Conservation (phyloP, 1,140 invertebrate species). For the Heliothis subflexa region DNA sequence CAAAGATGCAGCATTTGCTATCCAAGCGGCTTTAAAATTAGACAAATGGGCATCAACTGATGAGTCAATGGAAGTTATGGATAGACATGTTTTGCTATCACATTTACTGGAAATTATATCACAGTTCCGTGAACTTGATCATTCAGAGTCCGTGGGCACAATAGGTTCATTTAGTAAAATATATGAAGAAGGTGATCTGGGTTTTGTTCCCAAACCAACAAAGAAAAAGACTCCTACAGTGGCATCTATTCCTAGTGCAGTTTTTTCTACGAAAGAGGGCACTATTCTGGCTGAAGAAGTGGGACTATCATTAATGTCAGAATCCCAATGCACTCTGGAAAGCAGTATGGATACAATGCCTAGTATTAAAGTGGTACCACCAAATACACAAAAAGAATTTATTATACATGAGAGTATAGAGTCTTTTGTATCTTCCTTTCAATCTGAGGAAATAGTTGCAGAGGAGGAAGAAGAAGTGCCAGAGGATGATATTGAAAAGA, state of each 20-base stretch:
- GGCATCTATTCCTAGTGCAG: constrained; percentile 49
- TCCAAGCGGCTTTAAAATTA: constrained; percentile 87
- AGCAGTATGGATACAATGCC: constrained; percentile 76
- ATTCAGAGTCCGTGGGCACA: constrained; percentile 76
- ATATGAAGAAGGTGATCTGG: constrained; percentile 87
- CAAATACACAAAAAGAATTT: constrained; percentile 56
- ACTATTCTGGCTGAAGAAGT: constrained; percentile 53
- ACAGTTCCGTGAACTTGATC: constrained; percentile 74
- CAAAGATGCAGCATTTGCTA: constrained; percentile 86
- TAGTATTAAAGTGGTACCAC: constrained; percentile 71
- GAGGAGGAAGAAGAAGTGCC: constrained; percentile 62
- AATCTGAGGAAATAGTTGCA: constrained; percentile 56
- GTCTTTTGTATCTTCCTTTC: constrained; percentile 72
- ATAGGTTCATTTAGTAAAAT: constrained; percentile 77
- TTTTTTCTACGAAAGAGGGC: constrained; percentile 58
- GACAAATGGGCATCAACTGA: constrained; percentile 76
- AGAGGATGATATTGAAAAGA: constrained; percentile 65
- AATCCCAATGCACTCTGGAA: constrained; percentile 59
- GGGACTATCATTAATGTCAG: constrained; percentile 52
- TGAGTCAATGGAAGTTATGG: constrained; percentile 78
- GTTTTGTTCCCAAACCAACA: constrained; percentile 83
- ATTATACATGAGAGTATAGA: constrained; percentile 65
- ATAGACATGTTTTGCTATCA: constrained; percentile 85
- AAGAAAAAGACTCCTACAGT: constrained; percentile 53
- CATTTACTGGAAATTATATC: constrained; percentile 85